Percentiles rank a stretch among this genome's conserved stretches.
These are phyloP conservation scores for Lagenorhynchus albirostris DNA, from an alignment of 2,113 vertebrate species.

Conservation along the genomic window DNA sequence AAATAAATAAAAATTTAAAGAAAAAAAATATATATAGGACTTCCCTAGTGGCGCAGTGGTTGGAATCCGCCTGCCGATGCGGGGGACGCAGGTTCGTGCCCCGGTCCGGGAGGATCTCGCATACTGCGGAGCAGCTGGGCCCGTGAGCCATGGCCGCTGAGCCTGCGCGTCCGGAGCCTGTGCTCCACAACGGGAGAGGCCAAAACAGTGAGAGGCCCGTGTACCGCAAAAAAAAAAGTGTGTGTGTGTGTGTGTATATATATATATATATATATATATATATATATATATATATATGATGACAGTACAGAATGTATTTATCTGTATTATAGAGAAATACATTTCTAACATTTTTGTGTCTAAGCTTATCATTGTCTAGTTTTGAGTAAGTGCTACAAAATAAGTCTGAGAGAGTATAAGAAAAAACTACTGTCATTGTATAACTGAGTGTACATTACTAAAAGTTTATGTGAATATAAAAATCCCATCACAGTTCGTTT, in stretches of 20 bases:
- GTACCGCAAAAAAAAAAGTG: no score
- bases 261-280: not conserved
- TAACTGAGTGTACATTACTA: conserved; percentile 18
- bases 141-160: no score
- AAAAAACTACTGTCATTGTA: not conserved
- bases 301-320: not conserved
- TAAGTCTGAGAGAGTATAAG: not conserved
- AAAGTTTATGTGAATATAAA: conserved; percentile 20
- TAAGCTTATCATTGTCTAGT: conserved; percentile 16
- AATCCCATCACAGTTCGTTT: not conserved
- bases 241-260: rapidly evolving
- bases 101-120: no score
- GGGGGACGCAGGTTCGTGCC: no score
- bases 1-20: no score
- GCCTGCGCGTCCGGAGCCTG: no score
- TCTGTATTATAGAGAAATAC: not conserved
- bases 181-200: no score
- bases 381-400: not conserved
- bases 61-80: no score
- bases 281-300: not conserved
- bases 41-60: no score
- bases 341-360: conserved; percentile 41
- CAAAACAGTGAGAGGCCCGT: no score
- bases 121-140: no score
- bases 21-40: no score